These are phyloP conservation scores for Apodemus speciosus DNA, from an alignment of 2,113 vertebrate genomes.

Conservation along the genomic window DNA sequence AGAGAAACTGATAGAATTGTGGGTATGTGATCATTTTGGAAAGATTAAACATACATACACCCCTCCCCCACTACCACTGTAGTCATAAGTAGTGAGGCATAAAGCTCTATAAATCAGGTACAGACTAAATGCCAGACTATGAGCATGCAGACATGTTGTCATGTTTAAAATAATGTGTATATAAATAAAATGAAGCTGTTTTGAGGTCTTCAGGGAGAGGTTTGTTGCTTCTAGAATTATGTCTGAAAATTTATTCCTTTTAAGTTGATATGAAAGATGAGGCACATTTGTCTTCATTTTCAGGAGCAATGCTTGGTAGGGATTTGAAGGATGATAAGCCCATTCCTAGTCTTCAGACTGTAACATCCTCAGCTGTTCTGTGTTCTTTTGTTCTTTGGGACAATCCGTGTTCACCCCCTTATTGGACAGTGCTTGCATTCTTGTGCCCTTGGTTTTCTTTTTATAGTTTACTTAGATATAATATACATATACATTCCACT, in stretches of 20 bases:
- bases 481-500: background rate
- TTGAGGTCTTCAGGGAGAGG: slow-evolving; percentile 10
- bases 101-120: background rate
- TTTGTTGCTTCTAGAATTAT: slow-evolving; percentile 15
- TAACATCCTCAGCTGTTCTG: background rate
- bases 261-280: background rate
- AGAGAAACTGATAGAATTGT: slow-evolving; percentile 20
- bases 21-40: slow-evolving; percentile 16
- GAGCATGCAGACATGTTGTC: background rate
- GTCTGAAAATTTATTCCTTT: background rate
- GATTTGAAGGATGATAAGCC: background rate
- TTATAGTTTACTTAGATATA: background rate
- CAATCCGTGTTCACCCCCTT: background rate
- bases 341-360: background rate
- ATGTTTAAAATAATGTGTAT: slow-evolving; percentile 41
- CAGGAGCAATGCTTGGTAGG: background rate
- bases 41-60: background rate
- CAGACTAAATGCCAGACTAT: background rate
- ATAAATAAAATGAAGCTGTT: slow-evolving; percentile 13
- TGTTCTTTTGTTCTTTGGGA: background rate
- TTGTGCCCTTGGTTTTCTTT: background rate
- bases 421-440: background rate
- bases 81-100: background rate
- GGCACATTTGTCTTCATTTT: background rate
- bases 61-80: background rate